Conservation (phyloP, 1,140 invertebrate species). For the Aphelinus atriplicis region DNA sequence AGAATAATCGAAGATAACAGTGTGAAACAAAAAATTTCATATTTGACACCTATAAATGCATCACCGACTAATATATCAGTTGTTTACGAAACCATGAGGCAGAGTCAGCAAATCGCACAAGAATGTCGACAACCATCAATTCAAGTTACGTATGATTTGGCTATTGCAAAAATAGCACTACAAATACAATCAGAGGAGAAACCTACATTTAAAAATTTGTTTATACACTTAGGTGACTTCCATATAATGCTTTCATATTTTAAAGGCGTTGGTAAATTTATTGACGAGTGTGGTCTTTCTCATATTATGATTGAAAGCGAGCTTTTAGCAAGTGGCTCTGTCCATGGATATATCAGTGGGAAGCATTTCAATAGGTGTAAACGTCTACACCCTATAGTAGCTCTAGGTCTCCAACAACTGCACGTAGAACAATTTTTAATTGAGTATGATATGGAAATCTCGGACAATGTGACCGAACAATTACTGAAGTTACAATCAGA, state of each 20-base stretch:
- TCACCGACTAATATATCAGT: constrained; percentile 52
- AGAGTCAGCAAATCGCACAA: constrained; percentile 17
- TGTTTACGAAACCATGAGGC: constrained; percentile 40
- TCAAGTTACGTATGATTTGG: constrained; percentile 57
- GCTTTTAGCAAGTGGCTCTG: constrained; percentile 50
- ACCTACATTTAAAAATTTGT: constrained; percentile 58
- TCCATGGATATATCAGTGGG: constrained; percentile 50
- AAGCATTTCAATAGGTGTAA: constrained; percentile 57
- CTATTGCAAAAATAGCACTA: constrained; percentile 58
- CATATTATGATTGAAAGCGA: constrained; percentile 56
- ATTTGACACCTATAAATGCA: constrained; percentile 52
- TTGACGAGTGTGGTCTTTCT: constrained; percentile 59
- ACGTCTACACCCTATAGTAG: constrained; percentile 28
- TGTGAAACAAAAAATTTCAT: neutral
- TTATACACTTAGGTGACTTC: constrained; percentile 65
- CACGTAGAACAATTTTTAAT: constrained; percentile 56
- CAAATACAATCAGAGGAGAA: constrained; percentile 54
- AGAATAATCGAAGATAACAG: neutral
- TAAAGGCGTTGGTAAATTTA: constrained; percentile 55
- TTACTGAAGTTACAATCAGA: too few species aligned
- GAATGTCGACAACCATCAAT: constrained; percentile 47
- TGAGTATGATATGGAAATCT: too few species aligned
- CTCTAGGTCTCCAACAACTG: constrained; percentile 56
- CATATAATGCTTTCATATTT: constrained; percentile 65
- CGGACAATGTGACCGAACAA: too few species aligned